A percentile compares a stretch with the other conserved stretches of the same genome.
phyloP scores from a whole-genome alignment of 1,140 invertebrate genomes.

The Hestina assimilis region DNA sequence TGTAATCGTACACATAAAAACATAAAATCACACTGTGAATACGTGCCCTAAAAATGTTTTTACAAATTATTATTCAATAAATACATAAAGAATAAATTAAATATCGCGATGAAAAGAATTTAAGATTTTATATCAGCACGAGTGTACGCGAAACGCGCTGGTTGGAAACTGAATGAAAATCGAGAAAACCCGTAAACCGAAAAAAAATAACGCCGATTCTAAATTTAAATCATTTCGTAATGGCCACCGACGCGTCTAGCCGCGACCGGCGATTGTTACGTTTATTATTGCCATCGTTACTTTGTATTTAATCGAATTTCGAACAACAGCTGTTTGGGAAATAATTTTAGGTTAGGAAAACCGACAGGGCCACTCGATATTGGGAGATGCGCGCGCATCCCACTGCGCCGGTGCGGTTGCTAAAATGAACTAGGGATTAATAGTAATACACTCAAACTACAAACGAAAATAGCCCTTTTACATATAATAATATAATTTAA shows the following conservation, averaged over 20 bases:
- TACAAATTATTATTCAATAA: not conserved
- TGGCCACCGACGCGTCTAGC: constrained; percentile 49
- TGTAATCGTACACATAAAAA: not conserved
- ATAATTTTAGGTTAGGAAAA: constrained; percentile 68
- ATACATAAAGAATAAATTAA: too few relatives aligned
- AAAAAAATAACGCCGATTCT: constrained; percentile 58
- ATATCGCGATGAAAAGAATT: too few relatives aligned
- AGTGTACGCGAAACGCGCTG: constrained; percentile 42
- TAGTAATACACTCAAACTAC: not conserved
- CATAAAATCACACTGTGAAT: not conserved
- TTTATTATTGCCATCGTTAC: constrained; percentile 28
- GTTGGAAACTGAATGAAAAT: constrained; percentile 68
- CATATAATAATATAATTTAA: not conserved
- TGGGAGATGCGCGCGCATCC: constrained; percentile 62
- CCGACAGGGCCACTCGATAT: constrained; percentile 65
- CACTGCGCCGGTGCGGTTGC: constrained; percentile 43
- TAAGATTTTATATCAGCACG: constrained; percentile 23
- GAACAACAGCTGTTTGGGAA: constrained; percentile 61
- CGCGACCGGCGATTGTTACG: constrained; percentile 34
- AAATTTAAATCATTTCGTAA: constrained; percentile 73
- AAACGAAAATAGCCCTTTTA: constrained; percentile 14
- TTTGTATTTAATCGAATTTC: constrained; percentile 24
- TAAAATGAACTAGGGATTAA: constrained; percentile 16
- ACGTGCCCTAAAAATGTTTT: constrained; percentile 4
- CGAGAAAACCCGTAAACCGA: constrained; percentile 58